Base-by-base conservation (phyloP, 64 coral and sea anemone species). In the Acropora tenuis region DNA sequence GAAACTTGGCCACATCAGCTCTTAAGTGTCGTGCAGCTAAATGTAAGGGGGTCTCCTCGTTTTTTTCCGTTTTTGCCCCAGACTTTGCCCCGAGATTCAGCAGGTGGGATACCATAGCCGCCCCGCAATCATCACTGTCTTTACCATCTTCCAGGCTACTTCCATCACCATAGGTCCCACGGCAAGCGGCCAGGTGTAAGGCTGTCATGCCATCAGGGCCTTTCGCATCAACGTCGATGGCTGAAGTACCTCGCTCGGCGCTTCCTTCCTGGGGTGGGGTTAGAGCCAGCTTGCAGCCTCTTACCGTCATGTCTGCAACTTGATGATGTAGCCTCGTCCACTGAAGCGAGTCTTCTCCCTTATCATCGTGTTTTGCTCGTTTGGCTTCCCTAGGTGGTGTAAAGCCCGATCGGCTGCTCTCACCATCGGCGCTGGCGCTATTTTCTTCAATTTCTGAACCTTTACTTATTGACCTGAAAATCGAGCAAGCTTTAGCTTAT, bases 41-140 rank as follows among this genome's bases (percentile, higher is more conserved):
- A 50, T 99, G 97, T 46, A 99, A 78, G 6, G 94, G 94, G 1
- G 97, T 99, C 88, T 99, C 97, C 7, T 92, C 81, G 16, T 30
- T 30, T 30, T 77, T 74, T n/a, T 98, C 97, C n/a, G 97, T 96
- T 66, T 88, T 90, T 3, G 94, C 86, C 17, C 20, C 73, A 43
- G 78, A 88, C 55, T 78, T 93, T 12, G 97, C 97, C 16, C 97
- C 97, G n/a, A 99, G 80, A 18, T 92, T 90, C 5, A 99, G 94
- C 68, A 99, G 79, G 41, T 99, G 91, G 41, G 94, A 95, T 6
- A 96, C 94, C 88, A 99, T 95, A 46, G 94, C 92, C 0, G 94
- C 94, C 74, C 97, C 94, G 63, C 96, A 95, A 75, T 99, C 97
- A 72, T 99, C 97, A 74, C 97, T 99, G 43, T 96, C 92, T 59